phyloP scores from a whole-genome alignment of 2,113 vertebrate genomes.

The Oreochromis aureus region DNA sequence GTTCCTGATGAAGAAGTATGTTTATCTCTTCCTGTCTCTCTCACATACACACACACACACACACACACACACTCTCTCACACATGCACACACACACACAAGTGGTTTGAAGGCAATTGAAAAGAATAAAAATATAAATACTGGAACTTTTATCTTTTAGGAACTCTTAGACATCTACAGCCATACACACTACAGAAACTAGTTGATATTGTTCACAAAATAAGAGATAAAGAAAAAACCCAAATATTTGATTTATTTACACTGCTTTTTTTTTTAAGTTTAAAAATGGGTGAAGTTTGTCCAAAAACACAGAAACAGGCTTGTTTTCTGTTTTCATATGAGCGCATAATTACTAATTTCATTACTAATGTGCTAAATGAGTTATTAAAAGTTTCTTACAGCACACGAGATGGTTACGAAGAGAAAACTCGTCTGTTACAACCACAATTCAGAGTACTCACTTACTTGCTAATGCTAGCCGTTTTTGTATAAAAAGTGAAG shows the following conservation, averaged over 20 bases:
- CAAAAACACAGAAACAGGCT: not conserved
- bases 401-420: not conserved
- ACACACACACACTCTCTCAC: not conserved
- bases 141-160: not conserved
- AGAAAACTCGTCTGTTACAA: not conserved
- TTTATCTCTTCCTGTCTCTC: not conserved
- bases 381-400: not conserved
- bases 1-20: conserved; percentile 80
- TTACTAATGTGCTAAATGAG: rapidly evolving
- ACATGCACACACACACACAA: not conserved
- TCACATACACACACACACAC: not conserved
- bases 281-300: not conserved
- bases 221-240: not conserved
- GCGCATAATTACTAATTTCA: not conserved
- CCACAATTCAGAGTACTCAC: not conserved
- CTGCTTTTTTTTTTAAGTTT: not conserved
- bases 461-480: not conserved
- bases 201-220: not conserved
- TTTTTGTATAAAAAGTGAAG: not conserved
- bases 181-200: not conserved
- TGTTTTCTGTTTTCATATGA: not conserved
- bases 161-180: not conserved
- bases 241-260: not conserved
- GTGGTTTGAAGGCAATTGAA: not conserved
- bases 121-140: not conserved